A percentile compares a stretch with the other conserved stretches of the same genome.
These are phyloP conservation scores for Leptodactylus fuscus DNA, from an alignment of 2,113 vertebrate genomes.

Conservation along the genomic window DNA sequence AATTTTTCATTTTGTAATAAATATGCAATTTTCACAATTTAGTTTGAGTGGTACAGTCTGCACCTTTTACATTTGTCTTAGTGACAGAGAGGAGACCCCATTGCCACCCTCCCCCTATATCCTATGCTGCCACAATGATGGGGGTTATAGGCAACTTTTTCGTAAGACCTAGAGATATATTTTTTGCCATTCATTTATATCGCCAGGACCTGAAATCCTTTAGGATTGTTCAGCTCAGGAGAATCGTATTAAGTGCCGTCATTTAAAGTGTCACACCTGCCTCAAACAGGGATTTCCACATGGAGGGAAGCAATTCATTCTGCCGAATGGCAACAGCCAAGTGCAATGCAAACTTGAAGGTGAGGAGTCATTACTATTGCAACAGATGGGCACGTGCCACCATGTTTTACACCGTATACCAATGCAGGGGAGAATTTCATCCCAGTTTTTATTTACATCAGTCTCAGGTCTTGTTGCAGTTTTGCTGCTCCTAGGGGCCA, in stretches of 20 bases:
- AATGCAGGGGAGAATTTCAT: no score
- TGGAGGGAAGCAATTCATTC: neutral
- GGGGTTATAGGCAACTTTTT: neutral
- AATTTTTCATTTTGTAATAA: conserved; percentile 30
- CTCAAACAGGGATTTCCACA: neutral
- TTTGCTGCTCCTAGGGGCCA: no score
- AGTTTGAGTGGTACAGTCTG: neutral
- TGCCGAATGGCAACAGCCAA: neutral
- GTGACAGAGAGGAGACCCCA: neutral
- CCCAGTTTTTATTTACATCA: no score
- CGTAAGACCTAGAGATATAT: neutral
- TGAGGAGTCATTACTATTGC: neutral
- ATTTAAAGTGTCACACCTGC: neutral
- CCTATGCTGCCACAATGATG: neutral
- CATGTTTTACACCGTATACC: neutral
- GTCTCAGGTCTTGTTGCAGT: no score
- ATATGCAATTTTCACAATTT: conserved; percentile 24
- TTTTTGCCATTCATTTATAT: neutral
- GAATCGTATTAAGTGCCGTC: neutral
- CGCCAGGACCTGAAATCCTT: neutral
- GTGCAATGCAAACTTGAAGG: neutral
- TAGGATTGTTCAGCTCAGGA: conserved; percentile 5
- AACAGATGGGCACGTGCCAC: neutral
- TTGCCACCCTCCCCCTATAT: neutral
- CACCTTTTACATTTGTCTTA: neutral